phyloP scores from a whole-genome alignment of 1,140 invertebrate genomes.

The Zaprionus taronus region DNA sequence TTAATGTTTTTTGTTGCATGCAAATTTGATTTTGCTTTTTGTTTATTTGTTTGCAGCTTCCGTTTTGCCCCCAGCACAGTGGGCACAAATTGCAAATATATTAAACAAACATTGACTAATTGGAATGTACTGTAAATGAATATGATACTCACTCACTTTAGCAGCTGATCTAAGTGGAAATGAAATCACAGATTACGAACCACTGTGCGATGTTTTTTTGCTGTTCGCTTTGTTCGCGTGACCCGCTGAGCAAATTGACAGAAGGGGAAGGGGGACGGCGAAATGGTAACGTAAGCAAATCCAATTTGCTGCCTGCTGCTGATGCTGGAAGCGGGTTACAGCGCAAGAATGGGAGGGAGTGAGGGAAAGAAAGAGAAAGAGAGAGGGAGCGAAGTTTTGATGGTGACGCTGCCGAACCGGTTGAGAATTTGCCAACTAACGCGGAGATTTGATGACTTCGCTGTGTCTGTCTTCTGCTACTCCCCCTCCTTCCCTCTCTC shows the following conservation, averaged over 20 bases:
- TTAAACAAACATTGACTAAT: neutral
- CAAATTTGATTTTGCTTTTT: constrained; percentile 44
- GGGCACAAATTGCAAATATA: neutral
- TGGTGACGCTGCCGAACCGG: constrained; percentile 29
- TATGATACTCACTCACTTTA: neutral
- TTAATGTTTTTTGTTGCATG: constrained; percentile 25
- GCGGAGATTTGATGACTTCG: constrained; percentile 21
- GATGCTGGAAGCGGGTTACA: constrained; percentile 22
- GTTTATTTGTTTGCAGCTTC: constrained; percentile 38
- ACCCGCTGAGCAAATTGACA: constrained; percentile 45
- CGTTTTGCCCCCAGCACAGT: constrained; percentile 7
- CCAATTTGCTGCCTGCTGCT: constrained; percentile 34
- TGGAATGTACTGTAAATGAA: neutral
- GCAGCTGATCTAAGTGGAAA: neutral
- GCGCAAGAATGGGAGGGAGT: neutral
- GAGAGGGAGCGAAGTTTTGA: neutral
- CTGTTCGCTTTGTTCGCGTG: constrained; percentile 44
- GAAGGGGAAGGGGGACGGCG: constrained; percentile 43
- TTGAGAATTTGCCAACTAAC: constrained; percentile 36
- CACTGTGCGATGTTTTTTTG: constrained; percentile 32
- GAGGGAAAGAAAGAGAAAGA: neutral
- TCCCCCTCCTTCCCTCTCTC: constrained; percentile 4
- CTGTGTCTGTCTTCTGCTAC: neutral
- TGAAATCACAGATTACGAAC: constrained; percentile 1
- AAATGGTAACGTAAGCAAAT: constrained; percentile 50